These are phyloP conservation scores for Callipepla squamata DNA, from an alignment of 2,113 vertebrate species.

Conservation along the genomic window DNA sequence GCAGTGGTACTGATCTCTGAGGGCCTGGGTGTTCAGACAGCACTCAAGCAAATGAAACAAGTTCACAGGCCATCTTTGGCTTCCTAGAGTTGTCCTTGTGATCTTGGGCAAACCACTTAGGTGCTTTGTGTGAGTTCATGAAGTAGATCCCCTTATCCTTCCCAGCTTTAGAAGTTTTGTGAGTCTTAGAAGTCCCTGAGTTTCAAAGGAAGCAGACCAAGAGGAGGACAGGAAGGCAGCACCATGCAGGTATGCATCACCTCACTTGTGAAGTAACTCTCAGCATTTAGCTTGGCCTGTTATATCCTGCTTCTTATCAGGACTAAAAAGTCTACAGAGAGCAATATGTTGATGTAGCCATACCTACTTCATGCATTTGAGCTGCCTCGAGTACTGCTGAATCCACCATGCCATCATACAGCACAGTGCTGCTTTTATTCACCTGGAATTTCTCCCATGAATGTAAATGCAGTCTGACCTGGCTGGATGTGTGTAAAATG, in stretches of 20 bases:
- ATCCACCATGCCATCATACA: accelerated
- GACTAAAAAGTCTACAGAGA: conserved; percentile 47
- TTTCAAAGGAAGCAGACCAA: neutral
- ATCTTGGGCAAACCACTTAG: neutral
- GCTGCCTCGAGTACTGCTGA: neutral
- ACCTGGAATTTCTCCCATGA: neutral
- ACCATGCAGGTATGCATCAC: neutral
- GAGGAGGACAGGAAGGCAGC: neutral
- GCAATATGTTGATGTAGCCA: neutral
- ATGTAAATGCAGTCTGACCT: neutral
- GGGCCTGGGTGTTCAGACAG: neutral
- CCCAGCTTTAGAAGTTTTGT: neutral
- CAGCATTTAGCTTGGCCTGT: neutral
- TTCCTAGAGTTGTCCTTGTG: neutral
- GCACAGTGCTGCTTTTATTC: neutral
- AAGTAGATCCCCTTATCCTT: neutral
- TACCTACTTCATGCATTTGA: neutral
- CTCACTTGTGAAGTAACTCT: neutral
- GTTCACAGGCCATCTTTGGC: neutral
- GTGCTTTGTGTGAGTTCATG: neutral
- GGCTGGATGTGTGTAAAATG: conserved; percentile 30
- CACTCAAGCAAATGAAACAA: neutral
- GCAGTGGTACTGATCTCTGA: neutral
- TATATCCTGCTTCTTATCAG: conserved; percentile 6
- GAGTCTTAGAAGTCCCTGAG: neutral